These are phyloP conservation scores for Microcebus tavaratra DNA, from an alignment of 2,113 vertebrate genomes.

Conservation along the genomic window DNA sequence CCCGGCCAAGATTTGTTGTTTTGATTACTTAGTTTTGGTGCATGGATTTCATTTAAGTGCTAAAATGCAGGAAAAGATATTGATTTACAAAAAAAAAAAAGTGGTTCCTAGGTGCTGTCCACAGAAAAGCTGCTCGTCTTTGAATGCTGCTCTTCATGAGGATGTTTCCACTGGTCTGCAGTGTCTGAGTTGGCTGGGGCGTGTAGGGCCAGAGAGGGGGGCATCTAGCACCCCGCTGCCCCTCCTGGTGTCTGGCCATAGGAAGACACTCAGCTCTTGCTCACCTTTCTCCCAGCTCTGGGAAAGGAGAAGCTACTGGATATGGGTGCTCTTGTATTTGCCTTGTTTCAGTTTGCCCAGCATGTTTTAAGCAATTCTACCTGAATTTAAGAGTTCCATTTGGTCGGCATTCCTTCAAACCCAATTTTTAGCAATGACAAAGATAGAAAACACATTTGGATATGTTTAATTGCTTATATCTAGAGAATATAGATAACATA, in stretches of 20 bases:
- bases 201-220: no score
- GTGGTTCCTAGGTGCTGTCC: neutral
- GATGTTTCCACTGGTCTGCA: neutral
- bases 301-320: neutral
- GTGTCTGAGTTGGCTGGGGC: neutral
- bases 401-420: neutral
- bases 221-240: rapidly evolving
- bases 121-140: neutral
- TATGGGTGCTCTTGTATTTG: neutral
- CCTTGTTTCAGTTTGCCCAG: neutral
- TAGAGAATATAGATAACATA: neutral
- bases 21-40: neutral
- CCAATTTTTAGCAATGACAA: neutral
- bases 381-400: neutral
- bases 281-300: neutral
- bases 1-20: neutral
- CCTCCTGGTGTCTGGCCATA: rapidly evolving
- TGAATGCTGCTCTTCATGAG: neutral
- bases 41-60: conserved; percentile 35
- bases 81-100: neutral
- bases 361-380: neutral
- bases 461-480: neutral
- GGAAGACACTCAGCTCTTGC: neutral
- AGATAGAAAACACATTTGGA: neutral
- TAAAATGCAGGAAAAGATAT: conserved; percentile 34